A percentile compares a stretch with the other conserved stretches of the same genome.
Evolutionary conservation across 92 coral and sea anemone genomes (phyloP).

Genomic region (Chrysogorgia sp.): DNA sequence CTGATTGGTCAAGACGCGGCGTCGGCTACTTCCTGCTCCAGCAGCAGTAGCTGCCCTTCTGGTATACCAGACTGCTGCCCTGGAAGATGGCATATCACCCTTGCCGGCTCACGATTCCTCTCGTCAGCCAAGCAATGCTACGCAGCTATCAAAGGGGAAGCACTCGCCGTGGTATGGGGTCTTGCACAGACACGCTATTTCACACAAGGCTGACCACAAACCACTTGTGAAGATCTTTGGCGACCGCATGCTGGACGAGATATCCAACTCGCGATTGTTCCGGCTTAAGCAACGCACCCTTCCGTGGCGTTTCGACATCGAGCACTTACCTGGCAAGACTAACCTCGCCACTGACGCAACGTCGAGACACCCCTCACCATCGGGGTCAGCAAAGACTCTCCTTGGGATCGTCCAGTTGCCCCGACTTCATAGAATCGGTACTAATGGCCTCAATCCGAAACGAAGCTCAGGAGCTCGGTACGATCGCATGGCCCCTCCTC

Average conservation of each 20-base stretch:
- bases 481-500: constrained; percentile 44
- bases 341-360: too few relatives aligned
- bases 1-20: constrained; percentile 51
- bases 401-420: constrained; percentile 52
- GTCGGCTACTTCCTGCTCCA: constrained; percentile 56
- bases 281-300: constrained; percentile 75
- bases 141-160: constrained; percentile 52
- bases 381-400: constrained; percentile 52
- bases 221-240: constrained; percentile 58
- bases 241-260: constrained; percentile 63
- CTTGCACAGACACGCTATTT: constrained; percentile 55
- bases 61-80: constrained; percentile 57
- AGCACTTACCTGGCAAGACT: constrained; percentile 70
- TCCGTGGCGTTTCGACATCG: constrained; percentile 68
- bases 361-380: constrained; percentile 68
- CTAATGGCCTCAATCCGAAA: constrained; percentile 56
- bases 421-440: constrained; percentile 58
- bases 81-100: constrained; percentile 56
- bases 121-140: constrained; percentile 50
- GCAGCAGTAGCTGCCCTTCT: constrained; percentile 57
- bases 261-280: constrained; percentile 61
- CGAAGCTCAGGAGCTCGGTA: constrained; percentile 51
- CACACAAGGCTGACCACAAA: constrained; percentile 59
- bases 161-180: constrained; percentile 52
- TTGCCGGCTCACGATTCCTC: constrained; percentile 54